These are phyloP conservation scores for Bombus huntii DNA, from an alignment of 1,140 invertebrate species.

Conservation along the genomic window DNA sequence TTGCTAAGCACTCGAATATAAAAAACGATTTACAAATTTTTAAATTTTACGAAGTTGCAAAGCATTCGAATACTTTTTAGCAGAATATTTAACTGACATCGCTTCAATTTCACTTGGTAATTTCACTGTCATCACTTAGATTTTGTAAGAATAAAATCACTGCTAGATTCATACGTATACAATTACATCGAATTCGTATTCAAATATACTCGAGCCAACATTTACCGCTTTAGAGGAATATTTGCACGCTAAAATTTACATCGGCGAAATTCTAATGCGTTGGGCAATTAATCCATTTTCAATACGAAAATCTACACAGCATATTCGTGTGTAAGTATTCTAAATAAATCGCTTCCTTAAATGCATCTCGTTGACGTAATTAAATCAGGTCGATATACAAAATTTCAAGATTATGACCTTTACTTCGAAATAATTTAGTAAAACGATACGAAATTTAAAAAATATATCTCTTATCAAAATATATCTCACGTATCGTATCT, in stretches of 20 bases:
- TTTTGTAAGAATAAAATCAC: not conserved
- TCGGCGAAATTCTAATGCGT: not conserved
- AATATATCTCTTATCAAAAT: no score
- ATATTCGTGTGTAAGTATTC: not conserved
- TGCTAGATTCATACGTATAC: not conserved
- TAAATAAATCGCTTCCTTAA: not conserved
- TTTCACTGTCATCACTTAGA: not conserved
- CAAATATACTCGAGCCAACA: not conserved
- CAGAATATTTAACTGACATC: not conserved
- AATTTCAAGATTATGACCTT: no score
- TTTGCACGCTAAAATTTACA: not conserved
- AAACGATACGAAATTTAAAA: no score
- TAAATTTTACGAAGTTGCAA: no score
- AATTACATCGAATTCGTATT: not conserved
- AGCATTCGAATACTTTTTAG: no score
- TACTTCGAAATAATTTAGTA: no score
- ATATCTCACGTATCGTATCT: no score
- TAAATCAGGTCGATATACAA: no score
- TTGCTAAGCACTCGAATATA: no score
- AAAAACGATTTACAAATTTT: no score
- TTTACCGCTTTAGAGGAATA: not conserved
- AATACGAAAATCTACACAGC: not conserved
- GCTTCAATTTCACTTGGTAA: not conserved
- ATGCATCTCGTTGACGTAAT: no score
- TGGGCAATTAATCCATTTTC: not conserved